Conservation (phyloP, 2,113 vertebrate genomes). For the Stictonetta naevosa region DNA sequence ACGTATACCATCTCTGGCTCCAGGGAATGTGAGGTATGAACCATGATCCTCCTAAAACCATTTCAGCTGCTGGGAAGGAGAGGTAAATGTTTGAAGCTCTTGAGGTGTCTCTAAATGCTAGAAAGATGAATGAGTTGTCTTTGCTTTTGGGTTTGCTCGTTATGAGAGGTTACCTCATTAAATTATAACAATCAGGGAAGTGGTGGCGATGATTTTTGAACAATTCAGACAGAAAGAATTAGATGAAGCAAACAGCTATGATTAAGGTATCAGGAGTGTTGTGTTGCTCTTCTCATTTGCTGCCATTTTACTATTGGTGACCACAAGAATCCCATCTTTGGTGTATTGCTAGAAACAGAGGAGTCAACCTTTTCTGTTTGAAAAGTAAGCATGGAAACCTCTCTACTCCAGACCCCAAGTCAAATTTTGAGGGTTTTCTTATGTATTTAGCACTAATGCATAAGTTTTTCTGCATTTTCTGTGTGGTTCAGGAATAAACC, state of each 20-base stretch:
- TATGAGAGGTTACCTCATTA: slow-evolving; percentile 68
- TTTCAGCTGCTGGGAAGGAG: slow-evolving; percentile 94
- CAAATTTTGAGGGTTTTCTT: neutral
- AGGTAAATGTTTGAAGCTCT: slow-evolving; percentile 91
- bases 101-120: slow-evolving; percentile 76
- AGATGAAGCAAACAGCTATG: slow-evolving; percentile 68
- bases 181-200: slow-evolving; percentile 64
- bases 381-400: neutral
- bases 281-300: neutral
- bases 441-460: neutral
- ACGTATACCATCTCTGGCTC: slow-evolving; percentile 99
- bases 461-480: neutral
- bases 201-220: slow-evolving; percentile 54
- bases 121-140: slow-evolving; percentile 73
- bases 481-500: neutral
- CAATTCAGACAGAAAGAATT: slow-evolving; percentile 64
- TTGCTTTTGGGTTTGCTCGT: slow-evolving; percentile 69
- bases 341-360: neutral
- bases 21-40: slow-evolving; percentile 99
- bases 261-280: slow-evolving; percentile 22
- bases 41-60: slow-evolving; percentile 92
- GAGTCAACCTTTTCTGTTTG: neutral
- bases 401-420: neutral
- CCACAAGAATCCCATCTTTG: neutral
- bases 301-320: neutral